Percentiles rank a stretch among this genome's conserved stretches.
phyloP scores from a whole-genome alignment of 1,140 invertebrate genomes.

The Tribolium madens region DNA sequence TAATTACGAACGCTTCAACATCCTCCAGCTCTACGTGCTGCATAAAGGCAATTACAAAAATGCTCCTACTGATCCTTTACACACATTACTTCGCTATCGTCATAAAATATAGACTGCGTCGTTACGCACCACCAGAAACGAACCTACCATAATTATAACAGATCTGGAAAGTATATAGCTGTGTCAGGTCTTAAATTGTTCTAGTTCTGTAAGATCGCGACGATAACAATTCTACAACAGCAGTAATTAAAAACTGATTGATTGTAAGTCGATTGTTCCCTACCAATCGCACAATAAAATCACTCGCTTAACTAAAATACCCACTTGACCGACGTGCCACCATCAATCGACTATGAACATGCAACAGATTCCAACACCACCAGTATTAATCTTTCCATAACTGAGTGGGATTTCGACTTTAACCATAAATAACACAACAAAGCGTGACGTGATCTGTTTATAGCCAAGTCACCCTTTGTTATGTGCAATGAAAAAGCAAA shows the following conservation, averaged over 20 bases:
- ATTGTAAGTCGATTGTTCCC: constrained; percentile 4
- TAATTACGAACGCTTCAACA: constrained; percentile 51
- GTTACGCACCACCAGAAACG: constrained; percentile 10
- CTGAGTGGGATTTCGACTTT: constrained; percentile 35
- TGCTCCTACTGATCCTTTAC: constrained; percentile 43
- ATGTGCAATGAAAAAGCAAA: constrained; percentile 5
- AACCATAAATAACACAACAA: constrained; percentile 25
- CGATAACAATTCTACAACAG: constrained; percentile 41
- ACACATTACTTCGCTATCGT: constrained; percentile 43
- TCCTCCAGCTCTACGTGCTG: constrained; percentile 47
- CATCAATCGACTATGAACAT: constrained; percentile 21
- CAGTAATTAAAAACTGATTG: constrained; percentile 33
- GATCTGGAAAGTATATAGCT: neutral
- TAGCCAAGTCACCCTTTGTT: constrained; percentile 23
- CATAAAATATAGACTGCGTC: constrained; percentile 10
- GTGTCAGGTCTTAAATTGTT: constrained; percentile 1
- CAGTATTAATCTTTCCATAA: constrained; percentile 33
- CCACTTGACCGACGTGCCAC: constrained; percentile 14
- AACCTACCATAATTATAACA: constrained; percentile 38
- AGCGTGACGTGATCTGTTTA: constrained; percentile 27
- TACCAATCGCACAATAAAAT: constrained; percentile 11
- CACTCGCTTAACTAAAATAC: constrained; percentile 10
- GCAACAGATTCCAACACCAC: constrained; percentile 34
- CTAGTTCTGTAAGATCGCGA: neutral
- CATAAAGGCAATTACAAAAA: constrained; percentile 48